These are phyloP conservation scores for Phalanger gymnotis DNA, from an alignment of 2,797 vertebrate species.

Conservation along the genomic window DNA sequence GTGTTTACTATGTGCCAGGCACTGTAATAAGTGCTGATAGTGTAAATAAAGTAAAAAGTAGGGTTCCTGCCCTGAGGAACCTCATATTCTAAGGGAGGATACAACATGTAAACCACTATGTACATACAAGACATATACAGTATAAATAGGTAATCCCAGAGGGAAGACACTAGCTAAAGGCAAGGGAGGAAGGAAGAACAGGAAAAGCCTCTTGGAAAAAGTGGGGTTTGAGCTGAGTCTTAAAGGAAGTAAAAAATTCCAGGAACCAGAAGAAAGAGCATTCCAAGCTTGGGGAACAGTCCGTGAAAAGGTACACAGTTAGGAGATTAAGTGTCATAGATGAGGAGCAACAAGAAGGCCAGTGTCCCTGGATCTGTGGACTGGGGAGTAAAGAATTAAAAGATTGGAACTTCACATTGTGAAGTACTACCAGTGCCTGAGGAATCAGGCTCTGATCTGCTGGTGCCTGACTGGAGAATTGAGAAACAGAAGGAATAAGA, in stretches of 20 bases:
- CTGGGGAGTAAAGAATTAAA: neutral
- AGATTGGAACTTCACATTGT: neutral
- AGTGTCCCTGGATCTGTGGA: neutral
- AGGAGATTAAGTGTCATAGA: no score
- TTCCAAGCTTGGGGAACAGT: no score
- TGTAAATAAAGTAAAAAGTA: neutral
- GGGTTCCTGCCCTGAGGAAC: neutral
- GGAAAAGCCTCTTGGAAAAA: neutral
- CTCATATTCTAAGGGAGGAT: no score
- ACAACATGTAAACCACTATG: neutral
- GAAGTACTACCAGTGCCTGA: no score
- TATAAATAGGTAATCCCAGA: neutral
- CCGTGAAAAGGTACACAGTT: neutral
- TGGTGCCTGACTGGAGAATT: no score
- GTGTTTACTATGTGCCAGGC: no score
- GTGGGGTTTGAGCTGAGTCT: no score
- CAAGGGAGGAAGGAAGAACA: neutral
- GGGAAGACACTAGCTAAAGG: neutral
- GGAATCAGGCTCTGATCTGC: no score
- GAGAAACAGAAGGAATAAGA: neutral
- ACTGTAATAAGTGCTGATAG: neutral
- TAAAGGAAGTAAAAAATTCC: neutral
- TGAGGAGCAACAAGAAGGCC: neutral
- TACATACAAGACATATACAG: neutral
- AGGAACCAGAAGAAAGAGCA: neutral